Evolutionary conservation across 2,113 vertebrate genomes (phyloP).

Genomic region (Alouatta palliata): DNA sequence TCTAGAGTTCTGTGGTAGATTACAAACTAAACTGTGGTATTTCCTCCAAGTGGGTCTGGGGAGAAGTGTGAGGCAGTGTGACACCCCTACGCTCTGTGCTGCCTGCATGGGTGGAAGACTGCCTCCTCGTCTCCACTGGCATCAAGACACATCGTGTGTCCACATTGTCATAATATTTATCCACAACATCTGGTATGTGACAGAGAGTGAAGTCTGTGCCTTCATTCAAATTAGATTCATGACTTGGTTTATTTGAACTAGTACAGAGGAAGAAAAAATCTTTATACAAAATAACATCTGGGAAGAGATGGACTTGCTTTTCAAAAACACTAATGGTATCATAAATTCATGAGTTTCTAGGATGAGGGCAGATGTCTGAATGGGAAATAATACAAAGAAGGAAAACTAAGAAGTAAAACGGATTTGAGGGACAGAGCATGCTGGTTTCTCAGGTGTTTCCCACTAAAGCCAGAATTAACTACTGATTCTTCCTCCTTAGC

Average conservation of each 20-base stretch:
- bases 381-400: conserved; percentile 24
- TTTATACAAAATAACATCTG: conserved; percentile 72
- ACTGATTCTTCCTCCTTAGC: background rate
- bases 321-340: conserved; percentile 58
- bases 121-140: background rate
- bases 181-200: conserved; percentile 66
- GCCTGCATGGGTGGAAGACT: background rate
- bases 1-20: background rate
- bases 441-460: background rate
- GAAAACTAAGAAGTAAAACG: background rate
- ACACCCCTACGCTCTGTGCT: background rate
- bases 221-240: conserved; percentile 62
- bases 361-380: conserved; percentile 31
- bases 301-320: conserved; percentile 61
- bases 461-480: background rate
- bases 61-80: background rate
- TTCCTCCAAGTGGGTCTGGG: background rate
- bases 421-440: background rate
- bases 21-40: background rate
- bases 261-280: conserved; percentile 58
- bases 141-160: conserved; percentile 21
- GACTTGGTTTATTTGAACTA: conserved; percentile 74
- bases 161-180: conserved; percentile 75
- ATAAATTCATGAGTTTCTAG: conserved; percentile 55
- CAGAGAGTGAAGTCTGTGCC: conserved; percentile 39